Base-by-base conservation (phyloP, 2,797 vertebrate species). In the Alouatta caraya region DNA sequence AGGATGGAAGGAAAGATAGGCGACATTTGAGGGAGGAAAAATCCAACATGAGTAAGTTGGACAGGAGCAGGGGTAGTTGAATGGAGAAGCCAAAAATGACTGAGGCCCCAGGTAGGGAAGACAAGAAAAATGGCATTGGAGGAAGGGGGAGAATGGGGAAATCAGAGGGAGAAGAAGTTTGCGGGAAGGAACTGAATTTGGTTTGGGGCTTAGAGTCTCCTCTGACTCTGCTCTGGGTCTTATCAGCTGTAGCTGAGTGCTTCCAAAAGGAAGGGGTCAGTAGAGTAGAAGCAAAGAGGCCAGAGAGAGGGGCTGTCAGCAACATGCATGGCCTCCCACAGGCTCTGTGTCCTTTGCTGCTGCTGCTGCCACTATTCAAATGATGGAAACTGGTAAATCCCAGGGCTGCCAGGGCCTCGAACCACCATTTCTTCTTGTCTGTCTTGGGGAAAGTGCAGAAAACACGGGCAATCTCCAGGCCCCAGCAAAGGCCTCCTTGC, bases 251-350 rank as follows among this genome's bases (percentile, higher is more conserved):
- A 5, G 28, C 81, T 2, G 14, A 44, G 42, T 46, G 78, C 7
- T 44, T 83, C 26, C 5, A 17, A 46, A 89, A 88, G 84, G 86
- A 61, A 75, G 80, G 48, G 19, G 5, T 46, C 61, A 42, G 64
- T 33, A 88, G 57, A 61, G 39, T 5, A 50, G 48, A 33, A 15
- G 73, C 80, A 8, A 14, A 85, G 92, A 75, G 33, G n/a, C 46
- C 33, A 37, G 46, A 39, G 76, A 7, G 0, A 57, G 88, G 37
- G 92, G 42, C 57, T 19, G 0, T 19, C 50, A 1, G 46, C 9
- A 0, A 39, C n/a, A 22, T 12, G 26, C 0, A 0, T 1, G 17
- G 52, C 37, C 26, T 14, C 48, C 50, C 28, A 9, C 33, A 37
- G 24, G 21, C 57, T 79, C 80, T 19, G 1, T 70, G 83, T 46